These are phyloP conservation scores for Cylloceria caligata DNA, from an alignment of 2,888 invertebrate species.

Conservation along the genomic window DNA sequence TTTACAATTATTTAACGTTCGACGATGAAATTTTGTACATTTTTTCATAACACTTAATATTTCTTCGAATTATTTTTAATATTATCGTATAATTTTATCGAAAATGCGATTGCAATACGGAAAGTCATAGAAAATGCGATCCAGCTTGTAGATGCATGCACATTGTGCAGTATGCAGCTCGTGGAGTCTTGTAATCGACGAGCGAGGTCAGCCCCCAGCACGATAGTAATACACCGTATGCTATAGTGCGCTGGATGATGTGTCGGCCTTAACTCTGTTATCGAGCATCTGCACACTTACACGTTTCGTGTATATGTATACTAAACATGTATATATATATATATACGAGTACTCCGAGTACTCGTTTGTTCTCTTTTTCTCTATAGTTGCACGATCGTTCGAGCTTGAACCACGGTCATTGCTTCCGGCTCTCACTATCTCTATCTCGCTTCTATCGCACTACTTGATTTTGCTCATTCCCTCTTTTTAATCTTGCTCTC, in stretches of 20 bases:
- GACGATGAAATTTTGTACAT: too few relatives aligned
- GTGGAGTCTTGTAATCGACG: slow-evolving; percentile 63
- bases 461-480: slow-evolving; percentile 19
- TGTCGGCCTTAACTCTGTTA: slow-evolving; percentile 65
- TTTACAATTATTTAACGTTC: too few relatives aligned
- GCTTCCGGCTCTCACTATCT: slow-evolving; percentile 57
- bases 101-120: neutral
- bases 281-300: slow-evolving; percentile 32
- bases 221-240: slow-evolving; percentile 51
- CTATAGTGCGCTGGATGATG: slow-evolving; percentile 47
- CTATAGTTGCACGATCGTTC: slow-evolving; percentile 70
- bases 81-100: neutral
- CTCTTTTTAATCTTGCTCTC: slow-evolving; percentile 8
- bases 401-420: slow-evolving; percentile 65
- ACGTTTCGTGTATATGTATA: neutral
- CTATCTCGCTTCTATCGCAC: slow-evolving; percentile 5
- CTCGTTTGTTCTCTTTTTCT: slow-evolving; percentile 59
- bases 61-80: too few relatives aligned
- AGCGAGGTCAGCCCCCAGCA: slow-evolving; percentile 62
- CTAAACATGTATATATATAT: neutral
- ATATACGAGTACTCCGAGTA: slow-evolving; percentile 23
- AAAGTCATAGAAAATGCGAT: neutral
- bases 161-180: slow-evolving; percentile 29
- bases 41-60: too few relatives aligned
- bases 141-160: neutral